A percentile compares a stretch with the other conserved stretches of the same genome.
Evolutionary conservation across 2,113 vertebrate species (phyloP).

Genomic region (Symphodus melops): DNA sequence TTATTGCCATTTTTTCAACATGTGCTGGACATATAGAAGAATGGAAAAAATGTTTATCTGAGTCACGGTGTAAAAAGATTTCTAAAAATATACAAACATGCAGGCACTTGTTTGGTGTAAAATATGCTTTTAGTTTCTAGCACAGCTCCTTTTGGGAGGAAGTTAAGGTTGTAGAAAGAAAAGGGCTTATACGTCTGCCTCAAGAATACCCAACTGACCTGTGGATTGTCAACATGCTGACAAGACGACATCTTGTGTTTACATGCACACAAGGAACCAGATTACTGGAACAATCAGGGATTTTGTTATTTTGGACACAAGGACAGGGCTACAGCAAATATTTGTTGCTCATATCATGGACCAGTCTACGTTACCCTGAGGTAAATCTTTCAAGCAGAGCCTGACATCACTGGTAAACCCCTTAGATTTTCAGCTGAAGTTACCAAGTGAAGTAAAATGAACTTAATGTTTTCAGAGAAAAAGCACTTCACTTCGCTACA

Average conservation of each 20-base stretch:
- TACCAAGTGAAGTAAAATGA: too few species aligned
- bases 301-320: conserved; percentile 19
- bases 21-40: too few species aligned
- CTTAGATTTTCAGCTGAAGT: not conserved
- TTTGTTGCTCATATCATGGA: not conserved
- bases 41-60: too few species aligned
- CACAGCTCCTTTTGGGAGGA: too few species aligned
- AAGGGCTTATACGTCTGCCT: not conserved
- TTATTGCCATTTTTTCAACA: too few species aligned
- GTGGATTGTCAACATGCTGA: not conserved
- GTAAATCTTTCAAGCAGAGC: not conserved
- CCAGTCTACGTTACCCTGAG: not conserved
- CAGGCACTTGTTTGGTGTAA: too few species aligned
- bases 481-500: too few species aligned
- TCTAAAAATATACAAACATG: too few species aligned
- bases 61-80: too few species aligned
- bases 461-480: too few species aligned
- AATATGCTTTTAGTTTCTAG: too few species aligned
- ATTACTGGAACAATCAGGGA: not conserved
- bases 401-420: not conserved
- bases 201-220: not conserved
- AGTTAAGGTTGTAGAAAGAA: too few species aligned
- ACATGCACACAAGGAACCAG: conserved; percentile 9
- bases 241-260: not conserved
- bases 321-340: not conserved